These are phyloP conservation scores for Callaeas wilsoni DNA, from an alignment of 2,113 vertebrate genomes.

Conservation along the genomic window DNA sequence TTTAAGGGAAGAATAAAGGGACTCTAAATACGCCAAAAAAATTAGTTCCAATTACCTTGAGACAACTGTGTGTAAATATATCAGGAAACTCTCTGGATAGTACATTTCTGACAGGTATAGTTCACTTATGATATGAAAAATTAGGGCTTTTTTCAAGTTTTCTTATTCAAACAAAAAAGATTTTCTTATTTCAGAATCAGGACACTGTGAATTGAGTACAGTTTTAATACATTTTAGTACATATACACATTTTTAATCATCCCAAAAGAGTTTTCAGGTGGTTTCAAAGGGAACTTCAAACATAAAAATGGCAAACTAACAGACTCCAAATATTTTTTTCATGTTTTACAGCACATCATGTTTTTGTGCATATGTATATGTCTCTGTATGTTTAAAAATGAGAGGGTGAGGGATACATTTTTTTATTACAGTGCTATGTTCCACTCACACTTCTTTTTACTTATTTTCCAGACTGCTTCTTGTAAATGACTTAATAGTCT, in stretches of 20 bases:
- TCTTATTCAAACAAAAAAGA: not conserved
- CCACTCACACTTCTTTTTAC: not conserved
- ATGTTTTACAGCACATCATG: not conserved
- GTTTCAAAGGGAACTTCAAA: not conserved
- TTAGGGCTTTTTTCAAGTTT: not conserved
- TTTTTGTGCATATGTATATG: fast-evolving
- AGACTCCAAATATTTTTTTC: not conserved
- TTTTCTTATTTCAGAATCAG: not conserved
- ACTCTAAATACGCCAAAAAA: not conserved
- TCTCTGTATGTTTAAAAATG: not conserved
- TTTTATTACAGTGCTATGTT: not conserved
- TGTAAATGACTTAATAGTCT: not conserved
- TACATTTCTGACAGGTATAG: not conserved
- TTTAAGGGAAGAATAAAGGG: not conserved
- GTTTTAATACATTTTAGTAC: not conserved
- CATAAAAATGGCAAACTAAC: not conserved
- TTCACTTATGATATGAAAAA: not conserved
- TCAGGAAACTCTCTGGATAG: not conserved
- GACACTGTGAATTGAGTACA: not conserved
- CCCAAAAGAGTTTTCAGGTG: not conserved
- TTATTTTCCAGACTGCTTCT: not conserved
- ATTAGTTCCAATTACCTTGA: not conserved
- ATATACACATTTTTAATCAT: not conserved
- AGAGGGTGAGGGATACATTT: not conserved
- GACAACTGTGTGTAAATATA: not conserved